These are phyloP conservation scores for Electrona antarctica DNA, from an alignment of 2,113 vertebrate genomes.

Conservation along the genomic window DNA sequence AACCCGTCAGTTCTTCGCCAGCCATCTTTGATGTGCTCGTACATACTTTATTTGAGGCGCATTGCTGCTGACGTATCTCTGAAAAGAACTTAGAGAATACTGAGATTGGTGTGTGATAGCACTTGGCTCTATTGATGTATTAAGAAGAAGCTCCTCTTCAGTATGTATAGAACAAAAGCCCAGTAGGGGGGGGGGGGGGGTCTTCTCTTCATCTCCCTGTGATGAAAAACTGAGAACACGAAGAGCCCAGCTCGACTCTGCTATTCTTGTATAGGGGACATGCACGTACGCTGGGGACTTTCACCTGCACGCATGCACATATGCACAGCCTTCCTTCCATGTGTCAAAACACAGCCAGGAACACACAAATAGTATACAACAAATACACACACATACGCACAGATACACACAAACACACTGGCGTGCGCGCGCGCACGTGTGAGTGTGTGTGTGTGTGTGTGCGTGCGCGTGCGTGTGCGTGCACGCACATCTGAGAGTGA, in stretches of 20 bases:
- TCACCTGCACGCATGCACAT: constrained; percentile 41
- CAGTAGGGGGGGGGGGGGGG: constrained; percentile 20
- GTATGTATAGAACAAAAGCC: constrained; percentile 49
- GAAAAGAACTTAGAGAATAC: constrained; percentile 1
- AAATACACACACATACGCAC: not conserved
- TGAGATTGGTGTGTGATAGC: constrained; percentile 1
- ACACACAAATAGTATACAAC: constrained; percentile 2
- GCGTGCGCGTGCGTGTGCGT: not conserved
- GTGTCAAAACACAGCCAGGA: not conserved
- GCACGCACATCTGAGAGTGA: constrained; percentile 78
- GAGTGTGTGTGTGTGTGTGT: too few relatives aligned
- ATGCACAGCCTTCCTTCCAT: not conserved
- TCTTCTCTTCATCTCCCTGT: constrained; percentile 19
- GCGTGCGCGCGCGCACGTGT: not conserved
- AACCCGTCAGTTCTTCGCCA: constrained; percentile 1
- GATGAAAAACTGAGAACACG: constrained; percentile 7
- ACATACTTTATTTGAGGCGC: not conserved
- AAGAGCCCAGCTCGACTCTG: constrained; percentile 5
- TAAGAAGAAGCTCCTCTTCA: constrained; percentile 24
- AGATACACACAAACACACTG: not conserved
- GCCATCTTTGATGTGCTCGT: not conserved
- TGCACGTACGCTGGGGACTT: constrained; percentile 34
- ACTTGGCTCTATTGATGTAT: constrained; percentile 9
- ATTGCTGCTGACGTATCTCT: constrained; percentile 1
- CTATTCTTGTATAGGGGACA: constrained; percentile 29